A percentile compares a stretch with the other conserved stretches of the same genome.
These are phyloP conservation scores for Enteromius anoplus DNA, from an alignment of 2,797 vertebrate genomes.

Conservation along the genomic window DNA sequence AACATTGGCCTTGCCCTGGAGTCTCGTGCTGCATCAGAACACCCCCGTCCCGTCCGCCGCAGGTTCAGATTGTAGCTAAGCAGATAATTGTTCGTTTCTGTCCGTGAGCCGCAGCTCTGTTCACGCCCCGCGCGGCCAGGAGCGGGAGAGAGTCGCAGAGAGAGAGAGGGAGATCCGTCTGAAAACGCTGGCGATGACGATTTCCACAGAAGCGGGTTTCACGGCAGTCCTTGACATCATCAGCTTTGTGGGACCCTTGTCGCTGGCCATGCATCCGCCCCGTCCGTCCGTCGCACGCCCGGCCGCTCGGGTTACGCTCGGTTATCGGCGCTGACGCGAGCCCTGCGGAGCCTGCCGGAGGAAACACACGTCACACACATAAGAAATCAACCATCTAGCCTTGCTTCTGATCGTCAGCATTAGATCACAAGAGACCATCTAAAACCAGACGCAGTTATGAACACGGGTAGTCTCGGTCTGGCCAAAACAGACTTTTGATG, in stretches of 20 bases:
- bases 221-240: constrained; percentile 88
- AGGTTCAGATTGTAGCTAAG: constrained; percentile 58
- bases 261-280: constrained; percentile 62
- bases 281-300: not conserved
- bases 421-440: too few relatives aligned
- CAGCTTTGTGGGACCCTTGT: constrained; percentile 77
- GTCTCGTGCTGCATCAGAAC: constrained; percentile 37
- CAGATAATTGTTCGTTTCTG: constrained; percentile 69
- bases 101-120: constrained; percentile 62
- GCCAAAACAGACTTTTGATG: too few relatives aligned
- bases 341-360: constrained; percentile 84
- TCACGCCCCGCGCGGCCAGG: constrained; percentile 3
- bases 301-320: constrained; percentile 80
- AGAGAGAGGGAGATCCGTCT: constrained; percentile 82
- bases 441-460: too few relatives aligned
- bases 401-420: not conserved
- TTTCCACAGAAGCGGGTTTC: constrained; percentile 92
- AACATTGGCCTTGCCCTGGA: constrained; percentile 48
- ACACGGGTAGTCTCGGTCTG: too few relatives aligned
- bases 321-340: constrained; percentile 93
- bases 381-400: not conserved
- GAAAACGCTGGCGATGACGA: constrained; percentile 80
- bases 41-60: not conserved
- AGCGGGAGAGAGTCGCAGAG: constrained; percentile 39
- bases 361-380: not conserved